Conservation (phyloP, 2,113 vertebrate genomes). For the Indicator maculatus region DNA sequence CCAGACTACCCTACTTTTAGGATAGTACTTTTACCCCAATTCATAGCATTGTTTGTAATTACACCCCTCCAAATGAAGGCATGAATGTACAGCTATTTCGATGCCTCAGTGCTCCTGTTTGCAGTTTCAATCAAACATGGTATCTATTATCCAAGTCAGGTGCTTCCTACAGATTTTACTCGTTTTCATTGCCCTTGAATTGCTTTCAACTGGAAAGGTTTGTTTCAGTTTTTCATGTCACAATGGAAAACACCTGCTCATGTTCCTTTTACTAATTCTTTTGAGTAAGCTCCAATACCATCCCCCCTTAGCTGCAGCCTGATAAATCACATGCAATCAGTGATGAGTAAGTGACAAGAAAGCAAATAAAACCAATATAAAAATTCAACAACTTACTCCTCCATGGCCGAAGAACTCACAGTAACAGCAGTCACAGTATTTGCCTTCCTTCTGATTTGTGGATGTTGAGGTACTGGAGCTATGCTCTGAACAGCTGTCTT, state of each 20-base stretch:
- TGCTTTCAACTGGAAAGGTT: background rate
- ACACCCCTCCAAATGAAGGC: background rate
- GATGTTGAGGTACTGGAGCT: constrained; percentile 99
- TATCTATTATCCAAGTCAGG: background rate
- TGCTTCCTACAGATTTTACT: background rate
- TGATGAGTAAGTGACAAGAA: background rate
- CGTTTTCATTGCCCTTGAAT: background rate
- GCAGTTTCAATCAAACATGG: background rate
- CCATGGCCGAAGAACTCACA: constrained; percentile 99
- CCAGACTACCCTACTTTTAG: background rate
- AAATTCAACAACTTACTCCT: constrained; percentile 84
- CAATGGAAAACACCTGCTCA: background rate
- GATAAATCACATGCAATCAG: background rate
- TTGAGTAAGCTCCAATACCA: background rate
- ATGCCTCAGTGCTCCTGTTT: background rate
- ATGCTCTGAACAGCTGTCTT: constrained; percentile 97
- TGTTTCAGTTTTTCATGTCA: background rate
- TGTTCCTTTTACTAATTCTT: background rate
- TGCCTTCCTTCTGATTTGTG: constrained; percentile 98
- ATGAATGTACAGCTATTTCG: background rate
- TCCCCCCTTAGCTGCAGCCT: background rate
- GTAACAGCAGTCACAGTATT: constrained; percentile 99
- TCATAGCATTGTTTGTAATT: background rate
- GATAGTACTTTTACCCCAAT: background rate
- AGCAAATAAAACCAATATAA: background rate